Base-by-base conservation (phyloP, 1,140 invertebrate genomes). In the Orchestia grillus region DNA sequence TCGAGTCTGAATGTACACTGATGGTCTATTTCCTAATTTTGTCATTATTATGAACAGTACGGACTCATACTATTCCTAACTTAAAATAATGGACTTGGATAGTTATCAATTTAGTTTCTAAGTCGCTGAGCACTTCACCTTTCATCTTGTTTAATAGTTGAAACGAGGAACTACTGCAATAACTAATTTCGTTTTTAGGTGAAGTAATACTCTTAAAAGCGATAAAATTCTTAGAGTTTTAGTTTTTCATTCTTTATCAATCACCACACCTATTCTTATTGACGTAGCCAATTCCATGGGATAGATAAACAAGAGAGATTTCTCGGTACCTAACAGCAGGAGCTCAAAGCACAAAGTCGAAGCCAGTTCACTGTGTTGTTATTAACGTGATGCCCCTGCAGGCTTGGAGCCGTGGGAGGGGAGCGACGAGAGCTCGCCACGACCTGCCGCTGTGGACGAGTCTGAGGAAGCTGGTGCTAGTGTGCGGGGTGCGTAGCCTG, bases 321-420 rank as follows among this genome's bases (percentile, higher is more conserved):
- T 19, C 62, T 36, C 36, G 62, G 36, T 77, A 77, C 62, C 62
- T 3, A 19, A 23, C 11, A 77, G 62, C 62, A 77, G 36, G 28
- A 77, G 62, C 62, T 77, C 15, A 77, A 77, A 77, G 62, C 36
- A 53, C 19, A 6, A 19, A 8, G 19, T 19, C 6, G 19, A 53
- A 8, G 47, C 47, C 19, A 53, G 47, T 53, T 53, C 19, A 53
- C 36, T 77, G 28, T 3, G 62, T 77, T 15, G 11, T 15, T 8
- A 53, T 53, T 77, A 36, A 77, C 36, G 3, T 77, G 62, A 19
- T 8, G 11, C 28, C 62, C 62, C 11, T 77, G 88, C 88, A 90
- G 88, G 43, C 43, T 16, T 90, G 88, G 88, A 90, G 88, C 88
- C 88, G 88, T 90, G 88, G 88, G 88, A 44, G 41, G 88, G 41